phyloP scores from a whole-genome alignment of 1,140 invertebrate species.

The Drosophila lacteicornis region DNA sequence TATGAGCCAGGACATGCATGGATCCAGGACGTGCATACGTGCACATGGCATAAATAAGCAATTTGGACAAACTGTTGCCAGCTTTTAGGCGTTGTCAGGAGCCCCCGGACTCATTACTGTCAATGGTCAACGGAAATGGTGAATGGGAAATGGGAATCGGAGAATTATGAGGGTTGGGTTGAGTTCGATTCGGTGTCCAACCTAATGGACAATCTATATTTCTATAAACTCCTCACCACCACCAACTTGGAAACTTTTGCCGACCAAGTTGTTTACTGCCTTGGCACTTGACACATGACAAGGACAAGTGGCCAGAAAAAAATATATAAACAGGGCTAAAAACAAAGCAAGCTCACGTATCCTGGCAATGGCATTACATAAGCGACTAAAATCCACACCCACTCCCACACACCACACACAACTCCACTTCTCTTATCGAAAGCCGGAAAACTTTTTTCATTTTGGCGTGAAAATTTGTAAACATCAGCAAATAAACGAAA shows the following conservation, averaged over 20 bases:
- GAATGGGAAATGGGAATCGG: constrained; percentile 20
- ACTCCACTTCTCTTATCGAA: constrained; percentile 17
- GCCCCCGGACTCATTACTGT: constrained; percentile 26
- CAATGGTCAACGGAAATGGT: constrained; percentile 38
- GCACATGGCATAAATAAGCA: constrained; percentile 72
- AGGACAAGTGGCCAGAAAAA: constrained; percentile 42
- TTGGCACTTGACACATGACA: constrained; percentile 77
- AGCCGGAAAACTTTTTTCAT: constrained; percentile 73
- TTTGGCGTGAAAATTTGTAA: constrained; percentile 82
- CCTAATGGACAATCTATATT: constrained; percentile 38
- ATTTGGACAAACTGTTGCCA: constrained; percentile 72
- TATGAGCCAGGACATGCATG: constrained; percentile 3
- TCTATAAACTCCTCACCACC: constrained; percentile 27
- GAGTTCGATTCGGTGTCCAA: no score
- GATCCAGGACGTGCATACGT: constrained; percentile 2
- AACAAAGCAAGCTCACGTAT: constrained; percentile 38
- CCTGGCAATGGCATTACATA: constrained; percentile 29
- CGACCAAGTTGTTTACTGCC: constrained; percentile 65
- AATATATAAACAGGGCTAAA: constrained; percentile 5
- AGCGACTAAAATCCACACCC: constrained; percentile 16
- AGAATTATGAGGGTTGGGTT: constrained; percentile 34
- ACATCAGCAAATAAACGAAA: constrained; percentile 78
- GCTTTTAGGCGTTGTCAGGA: constrained; percentile 43
- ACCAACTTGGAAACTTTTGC: constrained; percentile 2
- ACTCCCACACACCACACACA: constrained; percentile 1